Base-by-base conservation (phyloP, 2,113 vertebrate species). In the Salvator merianae region DNA sequence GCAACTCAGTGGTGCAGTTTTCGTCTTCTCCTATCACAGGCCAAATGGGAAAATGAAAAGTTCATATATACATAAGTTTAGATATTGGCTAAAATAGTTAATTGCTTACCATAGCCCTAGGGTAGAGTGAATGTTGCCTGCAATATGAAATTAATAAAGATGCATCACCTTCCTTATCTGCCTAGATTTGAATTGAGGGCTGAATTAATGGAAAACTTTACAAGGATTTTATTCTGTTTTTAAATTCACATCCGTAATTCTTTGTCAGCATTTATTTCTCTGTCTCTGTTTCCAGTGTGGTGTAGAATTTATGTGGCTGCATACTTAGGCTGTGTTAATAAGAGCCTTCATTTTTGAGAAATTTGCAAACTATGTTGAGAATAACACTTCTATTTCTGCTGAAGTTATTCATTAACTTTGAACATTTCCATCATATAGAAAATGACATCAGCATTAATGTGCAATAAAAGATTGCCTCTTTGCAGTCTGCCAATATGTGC, bases 211-310 rank as follows among this genome's bases (percentile, higher is more conserved):
- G 77, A 36, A 89, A 78, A n/a, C 62, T 9, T 1, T 74, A 7
- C 13, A 53, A 36, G 16, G 32, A 70, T 86, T 70, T 43, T 53
- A 85, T 40, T 85, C 47, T 66, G 0, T 86, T 86, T 22, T 78
- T 88, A 74, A 84, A n/a, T 81, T 86, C 1, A 50, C 77, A 86
- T 82, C 53, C 63, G 3, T 81, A 83, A 30, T 22, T 86, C 65
- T 8, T 79, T 5, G 82, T 76, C 24, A 88, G 70, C 47, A 34
- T 77, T 47, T 50, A 65, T 89, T 89, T 13, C 22, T 84, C 78
- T 88, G 8, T 12, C 36, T 7, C 66, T 62, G 16, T 78, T 83
- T 79, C n/a, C 14, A 20, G n/a, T 70, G 10, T 20, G 82, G 0
- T 71, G 72, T 78, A 79, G 74, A 13, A 30, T 62, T 87, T 74